These are phyloP conservation scores for Semotilus atromaculatus DNA, from an alignment of 2,797 vertebrate genomes.

Conservation along the genomic window DNA sequence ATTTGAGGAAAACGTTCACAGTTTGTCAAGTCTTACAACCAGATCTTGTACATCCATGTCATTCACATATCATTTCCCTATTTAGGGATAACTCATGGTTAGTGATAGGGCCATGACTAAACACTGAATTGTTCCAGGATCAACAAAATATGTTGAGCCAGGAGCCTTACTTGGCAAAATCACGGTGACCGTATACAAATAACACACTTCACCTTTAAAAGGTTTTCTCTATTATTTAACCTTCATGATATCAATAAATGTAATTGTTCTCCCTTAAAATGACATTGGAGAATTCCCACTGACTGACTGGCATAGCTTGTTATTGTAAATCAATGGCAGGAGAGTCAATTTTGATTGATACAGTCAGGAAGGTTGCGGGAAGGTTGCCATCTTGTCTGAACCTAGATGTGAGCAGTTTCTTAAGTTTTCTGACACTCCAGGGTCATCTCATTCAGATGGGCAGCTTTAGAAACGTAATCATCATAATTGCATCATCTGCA, in stretches of 20 bases:
- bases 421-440: not conserved
- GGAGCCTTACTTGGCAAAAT: not conserved
- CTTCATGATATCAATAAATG: not conserved
- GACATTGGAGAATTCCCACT: not conserved
- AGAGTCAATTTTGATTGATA: not conserved
- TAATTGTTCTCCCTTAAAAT: not conserved
- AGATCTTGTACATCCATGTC: not conserved
- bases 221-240: not conserved
- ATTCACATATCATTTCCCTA: not conserved
- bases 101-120: not conserved
- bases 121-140: not conserved
- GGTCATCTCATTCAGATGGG: too few relatives aligned
- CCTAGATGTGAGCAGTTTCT: not conserved
- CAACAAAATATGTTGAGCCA: not conserved
- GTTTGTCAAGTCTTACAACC: not conserved
- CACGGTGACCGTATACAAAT: not conserved
- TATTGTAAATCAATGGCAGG: conserved; percentile 8
- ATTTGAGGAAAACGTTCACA: not conserved
- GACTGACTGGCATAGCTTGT: not conserved
- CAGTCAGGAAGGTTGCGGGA: not conserved
- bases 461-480: not conserved
- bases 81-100: not conserved
- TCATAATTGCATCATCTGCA: too few relatives aligned
- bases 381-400: conserved; percentile 1
- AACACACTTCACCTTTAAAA: not conserved